Evolutionary conservation across 2,797 vertebrate species (phyloP), one percentile per base, ranked within the genome.

Genomic region (Muscicapa striata): DNA sequence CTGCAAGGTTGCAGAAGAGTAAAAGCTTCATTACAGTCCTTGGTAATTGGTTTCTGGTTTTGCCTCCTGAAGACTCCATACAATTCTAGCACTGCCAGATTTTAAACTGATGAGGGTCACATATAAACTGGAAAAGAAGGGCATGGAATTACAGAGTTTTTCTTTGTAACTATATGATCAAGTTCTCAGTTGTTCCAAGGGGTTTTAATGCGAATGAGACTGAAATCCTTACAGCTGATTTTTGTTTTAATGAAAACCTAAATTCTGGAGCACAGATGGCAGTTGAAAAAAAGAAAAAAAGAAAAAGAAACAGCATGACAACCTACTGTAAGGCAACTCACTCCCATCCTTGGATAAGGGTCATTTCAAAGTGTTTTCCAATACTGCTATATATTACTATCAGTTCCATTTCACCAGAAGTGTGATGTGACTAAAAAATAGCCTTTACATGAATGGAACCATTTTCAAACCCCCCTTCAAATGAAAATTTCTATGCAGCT

Each of bases 241-340:
- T 95, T 95, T 94, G 58, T 72, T 80, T 92, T 90, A 93, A 91
- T 89, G 84, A 95, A 95, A 92, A 76, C 27, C 68, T 87, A 77
- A 93, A 84, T 93, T 84, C 84, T 95, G 77, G 68, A 93, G 90
- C 94, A 96, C 95, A 95, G 95, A 95, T 93, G 90, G 93, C 75
- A 89, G 61, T 32, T 83, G n/a, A 38, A 84, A 95, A 97, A 94
- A 93, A 92, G 81, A 91, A 70, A n/a, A 87, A 87, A 83, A 91
- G 48, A 95, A 85, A 93, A 94, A 92, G 86, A 89, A 95, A 76
- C 92, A 95, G 89, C 93, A 90, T 95, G 95, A 92, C 58, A 91
- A 87, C 87, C 82, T 89, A 93, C 89, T 81, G 89, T 89, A 95
- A 91, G 79, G 81, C 43, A 80, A 85, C 66, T 87, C 84, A 81